These are phyloP conservation scores for Psephotus haematonotus DNA, from an alignment of 2,113 vertebrate species.

Conservation along the genomic window DNA sequence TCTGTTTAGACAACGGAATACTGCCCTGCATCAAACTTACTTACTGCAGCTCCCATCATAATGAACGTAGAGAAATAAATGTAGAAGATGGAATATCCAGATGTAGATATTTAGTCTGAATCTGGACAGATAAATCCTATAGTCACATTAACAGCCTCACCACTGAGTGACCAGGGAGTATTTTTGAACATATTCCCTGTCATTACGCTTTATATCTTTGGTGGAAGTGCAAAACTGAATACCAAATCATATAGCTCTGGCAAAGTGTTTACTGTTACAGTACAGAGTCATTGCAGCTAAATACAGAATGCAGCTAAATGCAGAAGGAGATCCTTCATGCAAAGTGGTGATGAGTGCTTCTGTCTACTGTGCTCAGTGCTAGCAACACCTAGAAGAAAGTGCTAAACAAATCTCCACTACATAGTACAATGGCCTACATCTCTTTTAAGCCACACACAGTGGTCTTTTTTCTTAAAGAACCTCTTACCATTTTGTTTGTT, in stretches of 20 bases:
- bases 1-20: not conserved
- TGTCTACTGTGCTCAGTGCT: not conserved
- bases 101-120: not conserved
- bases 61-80: not conserved
- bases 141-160: not conserved
- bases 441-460: not conserved
- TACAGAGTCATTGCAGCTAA: not conserved
- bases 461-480: not conserved
- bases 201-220: not conserved
- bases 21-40: not conserved
- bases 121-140: not conserved
- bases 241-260: accelerated
- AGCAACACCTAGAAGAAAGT: not conserved
- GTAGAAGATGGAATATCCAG: not conserved
- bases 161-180: not conserved
- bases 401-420: not conserved
- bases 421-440: not conserved
- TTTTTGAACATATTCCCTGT: not conserved
- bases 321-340: not conserved
- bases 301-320: not conserved
- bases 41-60: not conserved
- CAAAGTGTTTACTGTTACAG: not conserved
- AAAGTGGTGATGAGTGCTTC: not conserved
- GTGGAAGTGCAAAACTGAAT: not conserved
- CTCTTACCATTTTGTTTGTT: not conserved